A percentile compares a stretch with the other conserved stretches of the same genome.
Conservation (phyloP, 2,797 vertebrate genomes). For the Pseudomugil tenellus region DNA sequence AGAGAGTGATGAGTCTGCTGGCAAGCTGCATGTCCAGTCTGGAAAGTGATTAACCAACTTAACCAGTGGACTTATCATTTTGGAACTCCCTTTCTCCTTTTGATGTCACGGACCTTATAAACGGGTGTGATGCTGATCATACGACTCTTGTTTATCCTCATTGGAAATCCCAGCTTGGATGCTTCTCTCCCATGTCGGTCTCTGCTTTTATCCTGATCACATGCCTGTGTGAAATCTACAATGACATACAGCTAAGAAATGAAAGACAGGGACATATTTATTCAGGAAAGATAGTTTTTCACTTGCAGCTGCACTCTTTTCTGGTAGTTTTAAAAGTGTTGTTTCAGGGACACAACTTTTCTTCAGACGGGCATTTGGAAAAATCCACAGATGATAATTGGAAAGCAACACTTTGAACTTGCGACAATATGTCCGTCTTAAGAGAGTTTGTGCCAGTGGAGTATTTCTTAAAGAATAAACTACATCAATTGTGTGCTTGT, state of each 20-base stretch:
- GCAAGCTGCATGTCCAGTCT: slow-evolving; percentile 4
- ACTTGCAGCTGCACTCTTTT: background rate
- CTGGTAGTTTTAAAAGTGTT: background rate
- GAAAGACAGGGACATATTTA: slow-evolving; percentile 1
- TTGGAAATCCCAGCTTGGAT: background rate
- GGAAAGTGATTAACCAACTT: slow-evolving; percentile 9
- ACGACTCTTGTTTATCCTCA: background rate
- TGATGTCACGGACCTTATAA: slow-evolving; percentile 4
- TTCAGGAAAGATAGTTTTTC: background rate
- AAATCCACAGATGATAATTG: background rate
- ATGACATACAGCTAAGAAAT: background rate
- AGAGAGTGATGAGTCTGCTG: slow-evolving; percentile 6
- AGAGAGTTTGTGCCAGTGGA: background rate
- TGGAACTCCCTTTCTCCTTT: background rate
- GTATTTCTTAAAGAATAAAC: slow-evolving; percentile 21
- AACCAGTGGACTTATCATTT: background rate
- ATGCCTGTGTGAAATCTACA: background rate
- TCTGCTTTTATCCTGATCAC: slow-evolving; percentile 12
- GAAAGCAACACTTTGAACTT: background rate
- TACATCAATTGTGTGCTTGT: slow-evolving; percentile 34
- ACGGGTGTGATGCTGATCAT: slow-evolving; percentile 8
- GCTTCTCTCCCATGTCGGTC: background rate
- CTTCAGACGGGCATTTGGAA: slow-evolving; percentile 6
- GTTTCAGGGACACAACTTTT: background rate
- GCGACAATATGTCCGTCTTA: slow-evolving; percentile 15